Base-by-base conservation (phyloP, 92 coral and sea anemone species). In the Muricea muricata region DNA sequence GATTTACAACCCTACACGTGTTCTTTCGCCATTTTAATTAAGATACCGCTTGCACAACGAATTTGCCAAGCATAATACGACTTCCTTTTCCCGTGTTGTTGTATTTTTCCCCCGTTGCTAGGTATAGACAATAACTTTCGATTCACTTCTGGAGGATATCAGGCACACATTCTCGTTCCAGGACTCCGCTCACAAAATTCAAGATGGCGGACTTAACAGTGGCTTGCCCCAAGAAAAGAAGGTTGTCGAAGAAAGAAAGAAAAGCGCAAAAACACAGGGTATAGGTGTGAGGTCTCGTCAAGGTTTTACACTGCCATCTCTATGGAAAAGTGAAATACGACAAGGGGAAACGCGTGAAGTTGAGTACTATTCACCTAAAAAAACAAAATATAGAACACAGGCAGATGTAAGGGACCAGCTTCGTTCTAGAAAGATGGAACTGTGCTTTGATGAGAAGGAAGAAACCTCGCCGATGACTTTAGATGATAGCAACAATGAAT, bases 381-480 rank as follows among this genome's bases (percentile, higher is more conserved):
- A 79, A 66, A 79, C 90, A 20, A 39, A 65, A n/a, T 79, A 86
- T 46, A 79, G 75, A 40, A 79, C 90, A 52, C 85, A 71, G 50
- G 29, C 14, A 4, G 48, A 35, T 13, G 85, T 69, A 41, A 73
- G 80, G 66, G 81, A 86, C 48, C 54, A 41, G 65, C 75, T 40
- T 35, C 30, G 60, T 48, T 42, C 37, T 26, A 70, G 86, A 37
- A 70, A 82, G 24, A 46, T 74, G 60, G 37, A 25, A 5, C 21
- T 74, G 35, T 74, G 80, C 31, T 39, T 40, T 70, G 77, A 70
- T 15, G 73, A 58, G 39, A 12, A 10, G 7, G 72, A 70, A 70
- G 77, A 70, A 37, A 13, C 77, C 0, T 70, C 18, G 17, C 21
- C 47, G 14, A 52, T 18, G 30, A 37, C 50, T 37, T 70, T 31